Conservation (phyloP, 2,113 vertebrate species). For the Megaceryle torquata region DNA sequence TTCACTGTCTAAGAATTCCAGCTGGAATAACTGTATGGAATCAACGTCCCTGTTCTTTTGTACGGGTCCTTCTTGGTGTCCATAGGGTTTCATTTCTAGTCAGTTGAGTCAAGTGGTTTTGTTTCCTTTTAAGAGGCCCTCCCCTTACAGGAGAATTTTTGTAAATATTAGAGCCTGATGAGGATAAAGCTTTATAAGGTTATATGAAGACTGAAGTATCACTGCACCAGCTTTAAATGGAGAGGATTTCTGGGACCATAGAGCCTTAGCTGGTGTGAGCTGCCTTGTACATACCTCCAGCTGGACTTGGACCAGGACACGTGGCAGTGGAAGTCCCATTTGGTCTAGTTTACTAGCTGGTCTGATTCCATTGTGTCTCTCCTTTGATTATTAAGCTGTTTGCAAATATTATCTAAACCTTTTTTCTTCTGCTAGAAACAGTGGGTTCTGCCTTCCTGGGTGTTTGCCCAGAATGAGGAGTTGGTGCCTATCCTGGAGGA, state of each 20-base stretch:
- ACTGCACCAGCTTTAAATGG: neutral
- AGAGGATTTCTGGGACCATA: neutral
- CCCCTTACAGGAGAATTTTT: neutral
- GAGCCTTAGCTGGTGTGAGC: neutral
- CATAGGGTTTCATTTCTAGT: neutral
- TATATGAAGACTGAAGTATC: neutral
- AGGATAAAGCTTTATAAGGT: neutral
- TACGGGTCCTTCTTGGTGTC: neutral
- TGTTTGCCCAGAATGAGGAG: neutral
- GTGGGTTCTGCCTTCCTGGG: neutral
- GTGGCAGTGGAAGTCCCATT: neutral
- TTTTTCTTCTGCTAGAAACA: neutral
- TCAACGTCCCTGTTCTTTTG: neutral
- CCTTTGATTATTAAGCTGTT: neutral
- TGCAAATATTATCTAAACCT: neutral
- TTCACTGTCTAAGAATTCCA: slow-evolving; percentile 54
- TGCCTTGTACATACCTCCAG: neutral
- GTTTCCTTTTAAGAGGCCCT: neutral
- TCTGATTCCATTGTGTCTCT: neutral
- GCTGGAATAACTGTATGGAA: slow-evolving; percentile 19
- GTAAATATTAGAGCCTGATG: neutral
- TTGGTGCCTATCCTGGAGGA: neutral
- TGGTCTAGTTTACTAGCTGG: neutral
- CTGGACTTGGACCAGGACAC: neutral
- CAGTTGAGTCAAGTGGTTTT: neutral